These are phyloP conservation scores for Rhabdornis inornatus DNA, from an alignment of 2,113 vertebrate genomes.

Conservation along the genomic window DNA sequence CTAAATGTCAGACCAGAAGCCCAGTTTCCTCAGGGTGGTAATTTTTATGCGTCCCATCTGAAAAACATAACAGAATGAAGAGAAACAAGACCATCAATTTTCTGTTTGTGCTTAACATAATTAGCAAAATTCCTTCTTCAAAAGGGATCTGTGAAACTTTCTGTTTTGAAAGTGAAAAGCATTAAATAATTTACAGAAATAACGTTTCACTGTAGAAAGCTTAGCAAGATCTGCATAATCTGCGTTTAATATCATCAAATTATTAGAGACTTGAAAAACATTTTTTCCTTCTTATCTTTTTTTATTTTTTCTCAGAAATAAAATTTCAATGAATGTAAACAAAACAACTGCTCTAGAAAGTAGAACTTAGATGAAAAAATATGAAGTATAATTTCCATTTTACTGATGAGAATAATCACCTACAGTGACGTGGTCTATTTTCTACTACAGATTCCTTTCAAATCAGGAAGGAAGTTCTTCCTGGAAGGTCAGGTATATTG, in stretches of 20 bases:
- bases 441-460: background rate
- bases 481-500: background rate
- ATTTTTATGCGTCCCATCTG: background rate
- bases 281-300: background rate
- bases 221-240: background rate
- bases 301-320: background rate
- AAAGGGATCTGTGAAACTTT: background rate
- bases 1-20: background rate
- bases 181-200: conserved; percentile 12
- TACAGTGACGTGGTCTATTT: background rate
- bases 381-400: background rate
- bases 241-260: background rate
- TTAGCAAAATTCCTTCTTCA: background rate
- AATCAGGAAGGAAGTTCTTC: background rate
- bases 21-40: background rate
- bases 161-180: background rate
- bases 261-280: background rate
- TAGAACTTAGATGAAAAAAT: background rate
- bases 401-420: background rate
- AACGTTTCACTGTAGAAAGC: background rate
- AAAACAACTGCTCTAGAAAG: background rate
- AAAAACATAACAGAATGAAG: background rate
- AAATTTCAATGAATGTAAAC: background rate
- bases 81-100: background rate
- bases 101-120: background rate